Percentiles rank a stretch among this genome's conserved stretches.
Conservation (phyloP, 2,113 vertebrate genomes). For the Amblyopsis rosae region DNA sequence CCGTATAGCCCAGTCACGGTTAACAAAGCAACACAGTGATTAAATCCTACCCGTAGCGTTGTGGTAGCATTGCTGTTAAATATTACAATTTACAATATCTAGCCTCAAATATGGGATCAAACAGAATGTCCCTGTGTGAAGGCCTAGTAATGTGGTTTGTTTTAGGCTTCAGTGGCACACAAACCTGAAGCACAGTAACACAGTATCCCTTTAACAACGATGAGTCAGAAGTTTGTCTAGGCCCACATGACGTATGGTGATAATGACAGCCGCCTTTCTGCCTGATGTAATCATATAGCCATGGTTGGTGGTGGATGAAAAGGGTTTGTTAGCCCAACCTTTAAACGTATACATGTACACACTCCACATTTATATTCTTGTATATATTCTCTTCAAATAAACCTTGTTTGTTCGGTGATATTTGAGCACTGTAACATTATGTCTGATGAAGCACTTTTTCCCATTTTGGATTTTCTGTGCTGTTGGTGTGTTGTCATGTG, state of each 20-base stretch:
- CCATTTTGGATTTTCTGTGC: constrained; percentile 47
- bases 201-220: not conserved
- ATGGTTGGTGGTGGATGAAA: not conserved
- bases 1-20: no score
- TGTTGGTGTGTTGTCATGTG: constrained; percentile 53
- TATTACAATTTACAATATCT: no score
- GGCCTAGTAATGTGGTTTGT: not conserved
- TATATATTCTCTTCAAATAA: no score
- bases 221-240: constrained; percentile 7
- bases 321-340: no score
- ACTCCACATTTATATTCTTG: no score
- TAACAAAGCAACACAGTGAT: no score
- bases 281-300: not conserved
- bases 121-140: not conserved
- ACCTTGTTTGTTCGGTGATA: not conserved
- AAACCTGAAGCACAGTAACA: not conserved
- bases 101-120: not conserved
- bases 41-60: no score
- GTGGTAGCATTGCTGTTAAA: no score
- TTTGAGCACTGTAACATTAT: constrained; percentile 2
- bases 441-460: constrained; percentile 58
- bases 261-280: not conserved
- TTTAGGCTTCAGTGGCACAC: not conserved
- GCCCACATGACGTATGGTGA: not conserved
- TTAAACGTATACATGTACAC: no score